Percentiles rank a stretch among this genome's conserved stretches.
These are phyloP conservation scores for Leptosomus discolor DNA, from an alignment of 2,113 vertebrate genomes.

Conservation along the genomic window DNA sequence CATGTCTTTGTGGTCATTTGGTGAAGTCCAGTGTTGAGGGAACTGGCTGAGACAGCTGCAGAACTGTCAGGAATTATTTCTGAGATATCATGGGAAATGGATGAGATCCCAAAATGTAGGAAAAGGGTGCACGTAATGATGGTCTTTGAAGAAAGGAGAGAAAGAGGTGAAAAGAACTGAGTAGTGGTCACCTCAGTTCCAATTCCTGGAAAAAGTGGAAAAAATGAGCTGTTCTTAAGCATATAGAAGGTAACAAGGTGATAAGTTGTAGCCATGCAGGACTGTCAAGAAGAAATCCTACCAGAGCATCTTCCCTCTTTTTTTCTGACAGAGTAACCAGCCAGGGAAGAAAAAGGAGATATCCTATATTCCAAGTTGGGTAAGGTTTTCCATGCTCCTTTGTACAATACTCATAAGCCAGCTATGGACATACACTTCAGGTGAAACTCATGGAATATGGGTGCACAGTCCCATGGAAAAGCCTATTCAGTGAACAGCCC, in stretches of 20 bases:
- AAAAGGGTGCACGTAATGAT: not conserved
- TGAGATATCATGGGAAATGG: not conserved
- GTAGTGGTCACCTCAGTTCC: not conserved
- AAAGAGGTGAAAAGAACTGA: not conserved
- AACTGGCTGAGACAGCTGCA: not conserved
- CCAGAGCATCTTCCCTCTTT: not conserved
- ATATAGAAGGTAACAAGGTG: not conserved
- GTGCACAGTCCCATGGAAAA: not conserved
- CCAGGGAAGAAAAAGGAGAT: not conserved
- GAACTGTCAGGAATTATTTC: not conserved
- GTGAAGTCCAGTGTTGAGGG: not conserved
- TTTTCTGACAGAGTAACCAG: not conserved
- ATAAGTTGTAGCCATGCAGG: not conserved
- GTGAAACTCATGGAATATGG: not conserved
- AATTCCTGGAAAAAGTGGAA: not conserved
- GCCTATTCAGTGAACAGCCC: not conserved
- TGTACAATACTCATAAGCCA: not conserved
- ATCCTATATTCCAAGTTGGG: not conserved
- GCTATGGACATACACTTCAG: not conserved
- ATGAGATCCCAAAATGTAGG: not conserved
- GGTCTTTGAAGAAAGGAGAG: not conserved
- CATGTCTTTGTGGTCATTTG: fast-evolving
- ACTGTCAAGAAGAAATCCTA: not conserved
- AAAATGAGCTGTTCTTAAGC: not conserved
- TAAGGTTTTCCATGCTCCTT: not conserved